phyloP scores from a whole-genome alignment of 92 coral and sea anemone species.

The Zoanthus solanderi region DNA sequence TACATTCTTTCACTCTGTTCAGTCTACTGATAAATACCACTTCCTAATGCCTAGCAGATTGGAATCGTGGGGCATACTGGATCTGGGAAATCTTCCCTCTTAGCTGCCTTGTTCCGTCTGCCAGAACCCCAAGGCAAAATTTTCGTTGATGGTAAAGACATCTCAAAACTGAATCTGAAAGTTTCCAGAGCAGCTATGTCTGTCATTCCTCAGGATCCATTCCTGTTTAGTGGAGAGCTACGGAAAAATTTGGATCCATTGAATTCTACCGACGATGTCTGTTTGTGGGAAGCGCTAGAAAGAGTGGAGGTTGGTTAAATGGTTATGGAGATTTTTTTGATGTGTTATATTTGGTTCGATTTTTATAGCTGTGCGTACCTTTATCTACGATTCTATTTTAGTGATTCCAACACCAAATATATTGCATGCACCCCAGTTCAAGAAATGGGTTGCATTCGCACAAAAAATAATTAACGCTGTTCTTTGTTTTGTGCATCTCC shows the following conservation, averaged over 20 bases:
- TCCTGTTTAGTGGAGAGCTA: slow-evolving; percentile 36
- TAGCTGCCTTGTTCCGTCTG: slow-evolving; percentile 35
- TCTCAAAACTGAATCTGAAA: slow-evolving; percentile 24
- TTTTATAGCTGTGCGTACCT: no score
- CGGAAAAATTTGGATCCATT: slow-evolving; percentile 30
- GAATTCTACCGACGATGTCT: neutral
- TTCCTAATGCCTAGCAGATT: slow-evolving; percentile 7
- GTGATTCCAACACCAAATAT: neutral
- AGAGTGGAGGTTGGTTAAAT: slow-evolving; percentile 23
- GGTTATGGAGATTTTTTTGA: neutral
- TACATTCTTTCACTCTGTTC: neutral
- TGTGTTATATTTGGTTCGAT: neutral
- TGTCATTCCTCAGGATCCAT: slow-evolving; percentile 43
- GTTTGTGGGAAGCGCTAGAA: slow-evolving; percentile 39
- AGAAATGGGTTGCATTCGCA: no score
- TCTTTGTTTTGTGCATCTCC: no score
- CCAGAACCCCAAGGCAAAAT: slow-evolving; percentile 41
- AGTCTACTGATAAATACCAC: neutral
- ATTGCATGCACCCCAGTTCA: neutral
- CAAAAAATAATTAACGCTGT: no score
- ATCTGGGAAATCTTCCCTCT: slow-evolving; percentile 33
- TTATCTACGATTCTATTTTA: no score
- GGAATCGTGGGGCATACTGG: slow-evolving; percentile 45
- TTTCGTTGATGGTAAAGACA: slow-evolving; percentile 20
- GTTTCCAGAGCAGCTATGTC: slow-evolving; percentile 33